phyloP scores from a whole-genome alignment of 37 sponge, comb jelly and placozoan genomes.

The Spongilla lacustris region DNA sequence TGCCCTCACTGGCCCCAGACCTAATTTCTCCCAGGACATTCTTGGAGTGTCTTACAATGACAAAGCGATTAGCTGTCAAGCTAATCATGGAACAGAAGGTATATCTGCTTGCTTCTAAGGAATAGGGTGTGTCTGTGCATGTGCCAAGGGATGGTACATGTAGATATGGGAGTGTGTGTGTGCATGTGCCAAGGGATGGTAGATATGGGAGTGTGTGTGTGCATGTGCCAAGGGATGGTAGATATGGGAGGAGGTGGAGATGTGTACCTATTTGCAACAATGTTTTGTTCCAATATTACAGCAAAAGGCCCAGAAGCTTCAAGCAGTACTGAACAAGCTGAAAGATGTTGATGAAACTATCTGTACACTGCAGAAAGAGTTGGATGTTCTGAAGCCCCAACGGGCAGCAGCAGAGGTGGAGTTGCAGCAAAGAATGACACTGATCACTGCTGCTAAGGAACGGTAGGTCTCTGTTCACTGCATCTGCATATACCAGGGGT shows the following conservation, averaged over 20 bases:
- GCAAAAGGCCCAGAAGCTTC: conserved; percentile 3
- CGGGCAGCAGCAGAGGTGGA: conserved; percentile 39
- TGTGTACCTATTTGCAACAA: not conserved
- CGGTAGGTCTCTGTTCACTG: not conserved
- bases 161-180: not conserved
- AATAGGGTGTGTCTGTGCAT: too few relatives aligned
- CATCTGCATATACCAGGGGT: too few relatives aligned
- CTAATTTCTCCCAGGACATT: conserved; percentile 41
- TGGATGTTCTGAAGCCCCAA: conserved; percentile 15
- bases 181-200: not conserved
- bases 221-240: not conserved
- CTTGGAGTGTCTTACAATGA: conserved; percentile 42
- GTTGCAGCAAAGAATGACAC: conserved; percentile 26
- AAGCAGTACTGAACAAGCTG: conserved; percentile 39
- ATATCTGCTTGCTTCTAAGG: not conserved
- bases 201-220: not conserved
- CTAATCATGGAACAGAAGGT: conserved; percentile 38
- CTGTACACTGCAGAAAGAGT: conserved; percentile 22
- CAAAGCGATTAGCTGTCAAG: conserved; percentile 33
- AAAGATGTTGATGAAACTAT: conserved; percentile 24
- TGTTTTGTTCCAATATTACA: not conserved
- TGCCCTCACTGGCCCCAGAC: not conserved
- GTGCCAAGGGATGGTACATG: not conserved
- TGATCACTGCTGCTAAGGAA: conserved; percentile 53
- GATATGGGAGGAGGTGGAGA: too few relatives aligned